These are phyloP conservation scores for Stomatorhinus walkeri DNA, from an alignment of 2,797 vertebrate genomes.

Conservation along the genomic window DNA sequence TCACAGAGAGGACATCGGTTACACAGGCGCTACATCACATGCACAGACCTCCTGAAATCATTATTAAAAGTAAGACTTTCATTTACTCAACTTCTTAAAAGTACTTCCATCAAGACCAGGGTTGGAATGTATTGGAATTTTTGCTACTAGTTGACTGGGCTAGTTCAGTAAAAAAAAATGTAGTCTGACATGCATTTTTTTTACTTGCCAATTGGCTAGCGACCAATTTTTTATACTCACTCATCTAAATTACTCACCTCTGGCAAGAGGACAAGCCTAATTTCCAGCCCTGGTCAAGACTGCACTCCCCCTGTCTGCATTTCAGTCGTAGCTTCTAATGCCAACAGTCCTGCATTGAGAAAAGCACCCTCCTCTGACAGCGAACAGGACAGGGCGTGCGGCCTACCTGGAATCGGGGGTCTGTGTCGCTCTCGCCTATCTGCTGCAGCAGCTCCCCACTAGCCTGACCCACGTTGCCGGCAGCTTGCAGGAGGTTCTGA, in stretches of 20 bases:
- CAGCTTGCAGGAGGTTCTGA: conserved; percentile 89
- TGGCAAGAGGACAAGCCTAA: not conserved
- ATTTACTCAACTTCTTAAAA: not conserved
- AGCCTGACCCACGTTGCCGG: conserved; percentile 88
- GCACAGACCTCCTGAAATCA: not conserved
- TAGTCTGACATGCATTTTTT: not conserved
- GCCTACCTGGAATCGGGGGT: conserved; percentile 88
- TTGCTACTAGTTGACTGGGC: not conserved
- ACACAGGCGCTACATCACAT: conserved; percentile 13
- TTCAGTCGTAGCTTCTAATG: not conserved
- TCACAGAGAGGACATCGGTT: conserved; percentile 36
- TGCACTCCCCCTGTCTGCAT: not conserved
- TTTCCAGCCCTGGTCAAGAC: not conserved
- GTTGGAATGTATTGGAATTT: not conserved
- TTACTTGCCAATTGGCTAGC: not conserved
- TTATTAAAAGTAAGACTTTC: not conserved
- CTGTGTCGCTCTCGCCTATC: conserved; percentile 86
- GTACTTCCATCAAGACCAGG: not conserved
- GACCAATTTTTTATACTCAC: not conserved
- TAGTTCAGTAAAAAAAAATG: not conserved
- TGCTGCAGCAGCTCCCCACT: conserved; percentile 91
- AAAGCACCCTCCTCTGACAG: not conserved
- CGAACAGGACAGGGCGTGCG: not conserved
- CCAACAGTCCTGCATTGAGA: not conserved
- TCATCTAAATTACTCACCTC: not conserved